phyloP scores from a whole-genome alignment of 2,888 invertebrate genomes.

The Pedicia rivosa region DNA sequence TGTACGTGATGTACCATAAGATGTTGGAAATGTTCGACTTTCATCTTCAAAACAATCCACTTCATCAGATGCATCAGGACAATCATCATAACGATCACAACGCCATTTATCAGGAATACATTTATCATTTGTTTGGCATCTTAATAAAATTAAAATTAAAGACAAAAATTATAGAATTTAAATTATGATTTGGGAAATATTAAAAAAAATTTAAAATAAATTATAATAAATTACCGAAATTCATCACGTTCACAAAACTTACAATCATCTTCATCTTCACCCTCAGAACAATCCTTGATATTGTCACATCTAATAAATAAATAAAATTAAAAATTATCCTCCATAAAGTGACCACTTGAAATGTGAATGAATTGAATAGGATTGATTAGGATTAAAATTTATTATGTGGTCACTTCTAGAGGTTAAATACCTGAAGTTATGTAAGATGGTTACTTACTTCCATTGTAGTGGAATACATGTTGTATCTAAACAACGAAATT shows the following conservation, averaged over 20 bases:
- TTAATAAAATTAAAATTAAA: conserved; percentile 11
- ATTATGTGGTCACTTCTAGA: neutral
- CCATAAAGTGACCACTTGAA: neutral
- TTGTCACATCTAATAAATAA: conserved; percentile 27
- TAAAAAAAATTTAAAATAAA: neutral
- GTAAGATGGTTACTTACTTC: conserved; percentile 21
- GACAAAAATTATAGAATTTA: conserved; percentile 3
- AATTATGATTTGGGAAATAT: neutral
- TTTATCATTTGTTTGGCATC: conserved; percentile 30
- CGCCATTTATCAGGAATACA: conserved; percentile 41
- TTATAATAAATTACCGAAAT: conserved; percentile 21
- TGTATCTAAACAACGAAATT: conserved; percentile 40
- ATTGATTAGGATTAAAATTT: neutral
- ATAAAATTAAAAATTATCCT: neutral
- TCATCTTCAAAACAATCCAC: conserved; percentile 31
- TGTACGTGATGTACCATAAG: conserved; percentile 19
- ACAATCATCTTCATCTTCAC: conserved; percentile 33
- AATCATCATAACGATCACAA: conserved; percentile 46
- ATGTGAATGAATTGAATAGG: neutral
- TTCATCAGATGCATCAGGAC: conserved; percentile 46
- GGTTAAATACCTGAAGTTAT: too few relatives aligned
- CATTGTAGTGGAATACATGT: conserved; percentile 44
- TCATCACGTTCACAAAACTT: conserved; percentile 31
- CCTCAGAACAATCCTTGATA: conserved; percentile 31
- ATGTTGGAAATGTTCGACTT: conserved; percentile 18